Conservation (phyloP, 2,113 vertebrate genomes). For the Siniperca chuatsi region DNA sequence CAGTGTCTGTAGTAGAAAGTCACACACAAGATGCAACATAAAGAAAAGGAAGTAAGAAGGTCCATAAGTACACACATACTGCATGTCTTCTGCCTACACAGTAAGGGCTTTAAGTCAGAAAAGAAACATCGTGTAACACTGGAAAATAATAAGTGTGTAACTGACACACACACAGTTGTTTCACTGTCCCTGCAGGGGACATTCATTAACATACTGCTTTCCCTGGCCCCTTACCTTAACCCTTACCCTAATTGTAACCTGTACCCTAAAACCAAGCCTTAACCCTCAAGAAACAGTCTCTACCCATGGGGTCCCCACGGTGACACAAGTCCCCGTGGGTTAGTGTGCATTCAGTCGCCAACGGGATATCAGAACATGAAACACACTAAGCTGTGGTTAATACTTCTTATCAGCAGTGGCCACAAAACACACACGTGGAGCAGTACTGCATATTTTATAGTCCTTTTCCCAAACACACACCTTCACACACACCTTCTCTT, state of each 20-base stretch:
- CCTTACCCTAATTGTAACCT: too few species aligned
- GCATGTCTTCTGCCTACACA: not conserved
- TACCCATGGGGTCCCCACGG: too few species aligned
- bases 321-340: too few species aligned
- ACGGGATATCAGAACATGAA: too few species aligned
- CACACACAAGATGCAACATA: not conserved
- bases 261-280: too few species aligned
- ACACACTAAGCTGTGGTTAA: constrained; percentile 3
- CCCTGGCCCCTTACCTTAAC: too few species aligned
- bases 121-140: not conserved
- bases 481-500: not conserved
- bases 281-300: too few species aligned
- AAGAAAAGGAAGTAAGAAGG: not conserved
- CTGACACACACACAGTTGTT: too few species aligned
- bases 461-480: not conserved
- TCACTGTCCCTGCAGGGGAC: too few species aligned
- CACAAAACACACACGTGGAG: constrained; percentile 27
- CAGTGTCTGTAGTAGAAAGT: not conserved
- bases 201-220: too few species aligned
- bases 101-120: not conserved
- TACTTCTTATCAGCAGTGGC: constrained; percentile 51
- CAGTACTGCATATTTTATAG: not conserved
- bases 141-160: not conserved
- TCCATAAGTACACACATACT: not conserved
- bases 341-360: too few species aligned